Conservation (phyloP, 1,140 invertebrate species). For the Rhyacophila brunnea region DNA sequence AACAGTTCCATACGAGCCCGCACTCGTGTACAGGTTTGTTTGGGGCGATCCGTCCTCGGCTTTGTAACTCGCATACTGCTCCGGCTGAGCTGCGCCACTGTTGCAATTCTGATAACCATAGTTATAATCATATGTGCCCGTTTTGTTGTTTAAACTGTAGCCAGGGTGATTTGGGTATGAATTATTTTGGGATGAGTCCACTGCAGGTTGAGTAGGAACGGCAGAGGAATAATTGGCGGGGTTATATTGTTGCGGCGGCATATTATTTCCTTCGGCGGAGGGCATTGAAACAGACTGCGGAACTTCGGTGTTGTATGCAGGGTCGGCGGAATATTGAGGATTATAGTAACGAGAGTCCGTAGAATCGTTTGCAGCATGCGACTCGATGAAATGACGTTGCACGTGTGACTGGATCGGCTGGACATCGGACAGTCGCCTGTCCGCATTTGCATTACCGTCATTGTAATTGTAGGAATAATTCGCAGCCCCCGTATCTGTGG, state of each 20-base stretch:
- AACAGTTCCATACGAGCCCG: slow-evolving; percentile 41
- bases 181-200: slow-evolving; percentile 38
- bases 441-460: no score
- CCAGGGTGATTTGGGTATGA: slow-evolving; percentile 57
- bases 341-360: background rate
- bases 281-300: no score
- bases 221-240: slow-evolving; percentile 10
- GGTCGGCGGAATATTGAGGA: slow-evolving; percentile 6
- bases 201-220: slow-evolving; percentile 31
- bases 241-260: slow-evolving; percentile 8
- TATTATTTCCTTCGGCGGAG: no score
- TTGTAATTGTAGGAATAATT: no score
- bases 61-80: slow-evolving; percentile 11
- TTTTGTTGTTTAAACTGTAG: slow-evolving; percentile 50
- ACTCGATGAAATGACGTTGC: slow-evolving; percentile 38
- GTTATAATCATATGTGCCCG: slow-evolving; percentile 54
- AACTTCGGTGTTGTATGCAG: no score
- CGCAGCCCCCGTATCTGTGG: no score
- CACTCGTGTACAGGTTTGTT: slow-evolving; percentile 43
- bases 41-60: slow-evolving; percentile 8
- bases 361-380: background rate
- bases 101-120: slow-evolving; percentile 52
- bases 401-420: slow-evolving; percentile 52
- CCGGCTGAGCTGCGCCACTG: slow-evolving; percentile 1
- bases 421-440: slow-evolving; percentile 29